These are phyloP conservation scores for Euleptes europaea DNA, from an alignment of 2,113 vertebrate species.

Conservation along the genomic window DNA sequence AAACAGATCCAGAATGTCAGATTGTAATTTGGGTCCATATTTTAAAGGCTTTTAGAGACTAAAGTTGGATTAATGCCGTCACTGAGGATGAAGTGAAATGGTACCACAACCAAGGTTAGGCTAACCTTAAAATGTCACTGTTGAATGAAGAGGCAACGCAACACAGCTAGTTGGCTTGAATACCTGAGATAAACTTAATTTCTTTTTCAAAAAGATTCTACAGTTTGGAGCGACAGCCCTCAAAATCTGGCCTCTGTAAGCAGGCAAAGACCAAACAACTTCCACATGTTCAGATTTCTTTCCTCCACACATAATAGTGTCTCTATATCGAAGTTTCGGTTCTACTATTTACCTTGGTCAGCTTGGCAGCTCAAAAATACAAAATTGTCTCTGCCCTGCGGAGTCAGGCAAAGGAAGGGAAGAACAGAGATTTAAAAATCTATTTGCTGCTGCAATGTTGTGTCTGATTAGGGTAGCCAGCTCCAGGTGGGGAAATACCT, in stretches of 20 bases:
- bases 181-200: background rate
- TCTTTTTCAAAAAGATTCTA: background rate
- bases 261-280: background rate
- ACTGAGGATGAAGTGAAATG: constrained; percentile 7
- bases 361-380: background rate
- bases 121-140: background rate
- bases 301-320: background rate
- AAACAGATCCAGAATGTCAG: constrained; percentile 31
- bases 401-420: background rate
- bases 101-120: background rate
- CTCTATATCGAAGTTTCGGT: background rate
- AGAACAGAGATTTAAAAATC: background rate
- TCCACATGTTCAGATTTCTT: background rate
- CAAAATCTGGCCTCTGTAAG: background rate
- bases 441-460: constrained; percentile 50
- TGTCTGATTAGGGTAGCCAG: too few relatives aligned
- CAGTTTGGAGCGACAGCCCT: background rate
- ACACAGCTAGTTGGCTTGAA: constrained; percentile 2
- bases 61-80: background rate
- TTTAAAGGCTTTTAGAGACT: constrained; percentile 22
- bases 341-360: background rate
- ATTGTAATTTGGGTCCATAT: background rate
- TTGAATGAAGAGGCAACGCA: background rate
- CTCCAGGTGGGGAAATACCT: too few relatives aligned
- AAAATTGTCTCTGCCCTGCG: background rate